These are phyloP conservation scores for Priocnemis perturbator DNA, from an alignment of 2,888 invertebrate genomes.

Conservation along the genomic window DNA sequence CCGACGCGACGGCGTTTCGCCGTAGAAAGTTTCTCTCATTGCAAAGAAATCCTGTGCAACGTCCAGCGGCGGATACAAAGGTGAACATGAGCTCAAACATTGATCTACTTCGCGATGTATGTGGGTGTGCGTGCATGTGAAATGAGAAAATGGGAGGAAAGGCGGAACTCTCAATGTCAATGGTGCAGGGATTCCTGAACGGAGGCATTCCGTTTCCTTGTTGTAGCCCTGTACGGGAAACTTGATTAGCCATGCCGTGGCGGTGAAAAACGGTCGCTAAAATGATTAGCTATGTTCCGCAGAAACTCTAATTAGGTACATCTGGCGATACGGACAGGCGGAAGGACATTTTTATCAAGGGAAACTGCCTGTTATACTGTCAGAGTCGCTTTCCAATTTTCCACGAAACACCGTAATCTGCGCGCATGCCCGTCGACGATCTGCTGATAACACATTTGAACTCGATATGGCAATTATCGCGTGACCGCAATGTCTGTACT, in stretches of 20 bases:
- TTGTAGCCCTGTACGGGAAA: constrained; percentile 29
- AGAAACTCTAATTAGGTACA: constrained; percentile 41
- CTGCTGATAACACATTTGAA: too few species aligned
- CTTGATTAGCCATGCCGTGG: constrained; percentile 9
- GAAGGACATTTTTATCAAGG: constrained; percentile 36
- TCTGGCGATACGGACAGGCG: constrained; percentile 20
- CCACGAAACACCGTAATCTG: background rate
- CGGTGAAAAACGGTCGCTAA: constrained; percentile 31
- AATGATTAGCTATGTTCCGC: constrained; percentile 36
- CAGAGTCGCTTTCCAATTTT: background rate
- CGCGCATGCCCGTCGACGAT: background rate
- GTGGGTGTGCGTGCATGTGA: too few species aligned
- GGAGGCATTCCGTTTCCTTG: constrained; percentile 17
- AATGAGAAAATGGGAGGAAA: too few species aligned
- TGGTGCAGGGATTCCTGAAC: background rate
- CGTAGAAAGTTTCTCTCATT: too few species aligned
- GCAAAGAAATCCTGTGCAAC: too few species aligned
- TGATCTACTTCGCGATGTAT: too few species aligned
- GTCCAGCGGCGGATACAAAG: too few species aligned
- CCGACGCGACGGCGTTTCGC: too few species aligned
- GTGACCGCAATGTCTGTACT: too few species aligned
- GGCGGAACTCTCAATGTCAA: too few species aligned
- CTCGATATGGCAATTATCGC: too few species aligned
- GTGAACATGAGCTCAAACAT: too few species aligned
- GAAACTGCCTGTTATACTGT: constrained; percentile 28